Evolutionary conservation across 2,888 invertebrate genomes (phyloP), one percentile per base, ranked within the genome.

Genomic region (Atherix ibis): DNA sequence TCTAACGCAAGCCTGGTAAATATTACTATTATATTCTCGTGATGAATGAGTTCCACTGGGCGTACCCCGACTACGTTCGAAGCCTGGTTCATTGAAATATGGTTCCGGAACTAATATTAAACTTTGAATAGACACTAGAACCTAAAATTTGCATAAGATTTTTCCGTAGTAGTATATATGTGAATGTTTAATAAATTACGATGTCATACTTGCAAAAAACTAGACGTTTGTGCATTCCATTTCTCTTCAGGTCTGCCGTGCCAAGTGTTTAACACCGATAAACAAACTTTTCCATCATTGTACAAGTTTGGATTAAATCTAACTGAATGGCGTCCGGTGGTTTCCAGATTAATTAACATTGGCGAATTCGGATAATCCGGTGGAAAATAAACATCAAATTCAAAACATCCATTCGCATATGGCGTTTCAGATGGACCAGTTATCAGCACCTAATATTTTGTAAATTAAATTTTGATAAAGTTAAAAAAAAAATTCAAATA

Each of bases 211-310:
- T 83, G 82, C 40, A 92, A 68, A 54, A 94, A 89, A 58, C 88
- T 89, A 28, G 89, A 91, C 0, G 91, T 92, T 58, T 89, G 87
- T 40, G 91, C 81, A 64, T 89, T 92, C 92, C 92, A 94, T 59
- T 91, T 89, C 63, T 94, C 94, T 63, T 92, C 92, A 16, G 92
- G 92, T 34, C 91, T 68, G 5, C 92, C 92, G 59, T 92, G 91
- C 92, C 92, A 94, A 3, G 92, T 94, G 64, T 92, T 92, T 44
- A 94, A 68, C 43, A 94, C 87, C 45, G 89, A 89, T 53, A 94
- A 76, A 60, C 92, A 94, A 40, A 83, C 84, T 69, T 92, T 92
- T 43, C 92, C 92, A 64, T 92, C 91, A 67, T 87, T 85, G 63
- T 89, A 89, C 35, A 89, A 69, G 71, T 89, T 89, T 41, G 89